A percentile compares a stretch with the other conserved stretches of the same genome.
Evolutionary conservation across 1,140 invertebrate species (phyloP).

Genomic region (Drosophila pruinosa): DNA sequence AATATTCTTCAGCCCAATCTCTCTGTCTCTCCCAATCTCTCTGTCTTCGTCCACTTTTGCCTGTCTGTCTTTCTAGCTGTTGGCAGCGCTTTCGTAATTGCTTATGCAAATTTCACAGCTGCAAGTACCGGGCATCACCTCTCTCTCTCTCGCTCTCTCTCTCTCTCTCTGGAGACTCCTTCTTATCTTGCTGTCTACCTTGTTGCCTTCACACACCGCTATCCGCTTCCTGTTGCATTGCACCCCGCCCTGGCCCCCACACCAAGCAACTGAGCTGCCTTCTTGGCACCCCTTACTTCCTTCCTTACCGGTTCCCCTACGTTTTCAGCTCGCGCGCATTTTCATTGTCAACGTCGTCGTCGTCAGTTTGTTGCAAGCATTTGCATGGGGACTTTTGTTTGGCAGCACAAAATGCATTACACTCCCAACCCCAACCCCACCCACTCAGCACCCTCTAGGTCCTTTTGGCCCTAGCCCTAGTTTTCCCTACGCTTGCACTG

Average conservation of each 20-base stretch:
- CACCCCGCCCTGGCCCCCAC: no score
- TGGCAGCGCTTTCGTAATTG: constrained; percentile 61
- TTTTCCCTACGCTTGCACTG: not conserved
- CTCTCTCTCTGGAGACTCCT: no score
- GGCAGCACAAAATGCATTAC: constrained; percentile 26
- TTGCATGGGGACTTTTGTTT: constrained; percentile 20
- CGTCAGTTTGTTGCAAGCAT: not conserved
- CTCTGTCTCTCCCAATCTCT: not conserved
- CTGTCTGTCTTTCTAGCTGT: not conserved
- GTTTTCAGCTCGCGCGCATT: constrained; percentile 10
- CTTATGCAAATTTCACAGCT: constrained; percentile 69
- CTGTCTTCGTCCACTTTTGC: not conserved
- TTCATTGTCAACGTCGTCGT: constrained; percentile 42
- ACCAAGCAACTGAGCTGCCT: not conserved
- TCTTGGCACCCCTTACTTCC: not conserved
- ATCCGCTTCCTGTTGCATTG: constrained; percentile 15
- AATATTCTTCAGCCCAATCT: not conserved
- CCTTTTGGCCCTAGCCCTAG: not conserved
- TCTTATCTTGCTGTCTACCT: constrained; percentile 26
- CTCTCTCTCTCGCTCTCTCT: not conserved
- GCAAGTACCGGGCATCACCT: constrained; percentile 24
- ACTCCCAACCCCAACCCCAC: not conserved
- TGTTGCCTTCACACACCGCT: constrained; percentile 23
- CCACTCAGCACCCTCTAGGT: not conserved
- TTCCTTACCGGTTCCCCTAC: not conserved